phyloP scores from a whole-genome alignment of 2,888 invertebrate genomes.

The Drosophila kambysellisi region DNA sequence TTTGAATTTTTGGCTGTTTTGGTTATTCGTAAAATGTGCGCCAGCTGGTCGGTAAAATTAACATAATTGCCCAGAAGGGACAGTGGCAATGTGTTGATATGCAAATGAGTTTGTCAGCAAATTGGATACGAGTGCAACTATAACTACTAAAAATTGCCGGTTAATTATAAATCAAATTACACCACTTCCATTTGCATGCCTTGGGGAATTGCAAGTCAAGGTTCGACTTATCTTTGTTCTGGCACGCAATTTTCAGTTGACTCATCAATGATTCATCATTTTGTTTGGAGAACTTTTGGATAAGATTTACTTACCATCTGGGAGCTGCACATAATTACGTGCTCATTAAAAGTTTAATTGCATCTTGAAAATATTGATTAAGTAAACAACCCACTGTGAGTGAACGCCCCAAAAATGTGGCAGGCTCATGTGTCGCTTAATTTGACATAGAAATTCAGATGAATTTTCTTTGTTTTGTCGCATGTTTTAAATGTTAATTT shows the following conservation, averaged over 20 bases:
- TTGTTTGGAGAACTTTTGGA: slow-evolving; percentile 1
- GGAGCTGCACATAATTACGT: slow-evolving; percentile 1
- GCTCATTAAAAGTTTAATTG: slow-evolving; percentile 29
- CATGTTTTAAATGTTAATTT: background rate
- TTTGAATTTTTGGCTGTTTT: slow-evolving; percentile 62
- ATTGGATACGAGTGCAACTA: slow-evolving; percentile 29
- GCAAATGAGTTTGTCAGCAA: slow-evolving; percentile 38
- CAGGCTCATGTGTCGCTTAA: background rate
- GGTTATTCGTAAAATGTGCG: slow-evolving; percentile 65
- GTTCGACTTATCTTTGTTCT: slow-evolving; percentile 42
- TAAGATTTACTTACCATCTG: slow-evolving; percentile 14
- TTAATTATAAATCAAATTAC: slow-evolving; percentile 56
- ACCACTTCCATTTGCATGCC: slow-evolving; percentile 27
- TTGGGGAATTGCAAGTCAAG: slow-evolving; percentile 24
- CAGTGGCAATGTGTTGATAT: slow-evolving; percentile 38
- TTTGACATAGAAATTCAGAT: background rate
- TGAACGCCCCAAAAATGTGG: slow-evolving; percentile 27
- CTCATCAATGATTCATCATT: slow-evolving; percentile 51
- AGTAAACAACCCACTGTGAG: background rate
- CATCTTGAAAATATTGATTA: background rate
- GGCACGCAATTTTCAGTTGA: slow-evolving; percentile 29
- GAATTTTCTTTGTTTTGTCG: background rate
- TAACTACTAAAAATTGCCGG: slow-evolving; percentile 15
- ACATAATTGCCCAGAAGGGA: slow-evolving; percentile 59
- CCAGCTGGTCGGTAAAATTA: slow-evolving; percentile 68